These are phyloP conservation scores for Harpagifer antarcticus DNA, from an alignment of 2,797 vertebrate genomes.

Conservation along the genomic window DNA sequence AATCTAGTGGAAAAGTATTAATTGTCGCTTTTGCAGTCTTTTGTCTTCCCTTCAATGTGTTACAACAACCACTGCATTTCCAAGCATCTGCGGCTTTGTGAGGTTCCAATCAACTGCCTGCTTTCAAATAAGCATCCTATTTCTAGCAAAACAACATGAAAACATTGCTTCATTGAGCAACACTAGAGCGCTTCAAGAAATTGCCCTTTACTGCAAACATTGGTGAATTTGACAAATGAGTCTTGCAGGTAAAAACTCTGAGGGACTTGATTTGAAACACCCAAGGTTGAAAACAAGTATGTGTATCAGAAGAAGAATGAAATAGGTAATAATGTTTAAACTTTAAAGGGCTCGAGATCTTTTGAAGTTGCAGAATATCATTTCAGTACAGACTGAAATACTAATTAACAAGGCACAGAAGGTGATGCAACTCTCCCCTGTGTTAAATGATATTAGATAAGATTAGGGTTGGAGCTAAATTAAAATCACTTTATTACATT, in stretches of 20 bases:
- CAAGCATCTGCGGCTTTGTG: not conserved
- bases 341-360: not conserved
- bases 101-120: not conserved
- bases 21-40: not conserved
- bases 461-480: slow-evolving; percentile 33
- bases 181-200: not conserved
- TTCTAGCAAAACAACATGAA: not conserved
- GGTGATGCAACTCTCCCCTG: slow-evolving; percentile 28
- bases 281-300: not conserved
- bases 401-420: slow-evolving; percentile 29
- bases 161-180: not conserved
- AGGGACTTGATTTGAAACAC: not conserved
- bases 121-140: not conserved
- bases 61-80: not conserved
- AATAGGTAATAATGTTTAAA: slow-evolving; percentile 7
- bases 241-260: not conserved
- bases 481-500: slow-evolving; percentile 29
- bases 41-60: not conserved
- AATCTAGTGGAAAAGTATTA: too few species aligned
- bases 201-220: not conserved
- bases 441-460: slow-evolving; percentile 32
- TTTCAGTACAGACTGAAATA: slow-evolving; percentile 12
- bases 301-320: not conserved
- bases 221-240: slow-evolving; percentile 2
- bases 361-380: slow-evolving; percentile 4